Conservation (phyloP, 2,888 invertebrate species). For the Cyrtodaria siliqua region DNA sequence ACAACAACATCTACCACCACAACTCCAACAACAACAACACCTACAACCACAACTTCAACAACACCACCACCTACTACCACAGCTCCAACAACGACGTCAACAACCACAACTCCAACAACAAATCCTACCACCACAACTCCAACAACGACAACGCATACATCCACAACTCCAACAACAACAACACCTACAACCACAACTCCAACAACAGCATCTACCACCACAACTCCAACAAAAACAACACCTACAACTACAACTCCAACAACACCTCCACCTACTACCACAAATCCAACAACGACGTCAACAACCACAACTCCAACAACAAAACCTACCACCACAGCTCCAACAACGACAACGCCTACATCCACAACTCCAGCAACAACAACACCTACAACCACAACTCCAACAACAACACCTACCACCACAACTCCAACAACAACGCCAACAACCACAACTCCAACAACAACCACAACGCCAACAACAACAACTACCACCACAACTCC, state of each 20-base stretch:
- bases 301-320: constrained; percentile 10
- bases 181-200: not conserved
- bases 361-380: constrained; percentile 4
- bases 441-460: constrained; percentile 1
- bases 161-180: constrained; percentile 5
- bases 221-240: constrained; percentile 1
- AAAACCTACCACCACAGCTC: not conserved
- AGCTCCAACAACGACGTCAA: constrained; percentile 1
- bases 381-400: not conserved
- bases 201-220: not conserved
- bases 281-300: not conserved
- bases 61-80: constrained; percentile 2
- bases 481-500: not conserved
- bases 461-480: not conserved
- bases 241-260: constrained; percentile 11
- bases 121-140: constrained; percentile 1
- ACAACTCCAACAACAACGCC: constrained; percentile 3
- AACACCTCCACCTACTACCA: constrained; percentile 7
- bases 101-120: not conserved
- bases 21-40: not conserved
- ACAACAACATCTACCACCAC: not conserved
- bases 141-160: constrained; percentile 1
- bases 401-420: constrained; percentile 1
- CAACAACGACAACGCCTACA: constrained; percentile 1
- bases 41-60: constrained; percentile 1